phyloP scores from a whole-genome alignment of 2,797 vertebrate genomes.

The Peromyscus melanophrys region DNA sequence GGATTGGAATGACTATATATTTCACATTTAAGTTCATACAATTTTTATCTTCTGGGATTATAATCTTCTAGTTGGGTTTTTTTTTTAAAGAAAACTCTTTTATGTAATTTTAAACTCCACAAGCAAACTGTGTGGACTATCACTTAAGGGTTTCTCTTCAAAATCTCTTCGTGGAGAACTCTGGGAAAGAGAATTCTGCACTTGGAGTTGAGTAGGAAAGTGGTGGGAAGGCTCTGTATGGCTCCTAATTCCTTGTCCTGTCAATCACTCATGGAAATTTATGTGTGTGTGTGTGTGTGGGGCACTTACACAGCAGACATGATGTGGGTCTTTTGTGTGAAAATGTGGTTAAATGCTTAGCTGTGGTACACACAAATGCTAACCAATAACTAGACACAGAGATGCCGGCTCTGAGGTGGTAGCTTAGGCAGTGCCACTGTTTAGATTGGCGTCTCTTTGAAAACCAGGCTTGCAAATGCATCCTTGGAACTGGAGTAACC shows the following conservation, averaged over 20 bases:
- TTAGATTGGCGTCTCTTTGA: not conserved
- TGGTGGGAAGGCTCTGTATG: not conserved
- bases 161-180: conserved; percentile 26
- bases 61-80: not conserved
- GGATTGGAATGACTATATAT: not conserved
- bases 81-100: not conserved
- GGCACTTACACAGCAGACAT: not conserved
- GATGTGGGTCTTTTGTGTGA: conserved; percentile 6
- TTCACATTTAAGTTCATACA: conserved; percentile 48
- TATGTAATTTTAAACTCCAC: conserved; percentile 37
- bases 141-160: conserved; percentile 43
- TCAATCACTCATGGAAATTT: conserved; percentile 25
- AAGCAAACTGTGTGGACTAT: conserved; percentile 11
- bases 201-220: conserved; percentile 44
- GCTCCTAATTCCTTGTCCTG: conserved; percentile 34
- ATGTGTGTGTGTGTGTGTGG: not conserved
- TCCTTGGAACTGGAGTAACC: not conserved
- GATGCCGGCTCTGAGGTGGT: not conserved
- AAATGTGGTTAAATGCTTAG: conserved; percentile 52
- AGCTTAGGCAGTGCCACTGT: conserved; percentile 3
- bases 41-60: conserved; percentile 42
- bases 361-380: not conserved
- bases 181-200: conserved; percentile 42
- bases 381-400: not conserved
- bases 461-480: conserved; percentile 28